Base-by-base conservation (phyloP, 2,888 invertebrate species). In the Caenorhabditis becei region DNA sequence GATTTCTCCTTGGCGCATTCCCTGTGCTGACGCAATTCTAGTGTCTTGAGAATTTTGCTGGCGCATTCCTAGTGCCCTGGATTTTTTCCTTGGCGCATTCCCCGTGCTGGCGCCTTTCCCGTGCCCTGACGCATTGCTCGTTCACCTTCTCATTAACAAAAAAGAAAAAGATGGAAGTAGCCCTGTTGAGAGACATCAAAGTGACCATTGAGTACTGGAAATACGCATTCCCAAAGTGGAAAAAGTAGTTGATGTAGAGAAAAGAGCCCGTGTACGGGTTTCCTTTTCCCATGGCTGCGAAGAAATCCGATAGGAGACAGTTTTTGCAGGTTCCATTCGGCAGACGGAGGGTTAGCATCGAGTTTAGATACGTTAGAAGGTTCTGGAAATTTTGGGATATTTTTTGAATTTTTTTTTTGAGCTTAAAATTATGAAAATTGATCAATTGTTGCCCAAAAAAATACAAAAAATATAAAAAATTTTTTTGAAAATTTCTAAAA, bases 171-270 rank as follows among this genome's bases (percentile, higher is more conserved):
- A 74, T 74, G 28, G 51, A 51, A 2, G 74, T 74, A 2, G 65
- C 26, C 8, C 74, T 7, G 23, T 74, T 74, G 24, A 58, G 18
- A 10, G 63, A 63, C 74, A 74, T 74, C 58, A 74, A 20, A 7
- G 65, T 74, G 10, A 59, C 20, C 74, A 74, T 74, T 2, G 51
- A 44, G 14, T 74, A 74, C 41, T 74, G 74, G 35, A 74, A 74
- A 28, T 74, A 74, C 23, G 74, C 74, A 16, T 74, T 74, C 18
- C 65, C 74, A 51, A 74, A 74, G 37, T 74, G 74, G 1, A 74
- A n/a, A 23, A 74, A 65, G 23, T 74, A 74, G 51, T 58, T 58
- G 18, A 74, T 11, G 8, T 20, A 65, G 26, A 74, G n/a, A 7
- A 74, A 74, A 10, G 37, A n/a, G 0, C 26, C 28, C 14, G 74